Evolutionary conservation across 2,888 invertebrate genomes (phyloP), one percentile per base, ranked within the genome.

Genomic region (Calliphora vomitoria): DNA sequence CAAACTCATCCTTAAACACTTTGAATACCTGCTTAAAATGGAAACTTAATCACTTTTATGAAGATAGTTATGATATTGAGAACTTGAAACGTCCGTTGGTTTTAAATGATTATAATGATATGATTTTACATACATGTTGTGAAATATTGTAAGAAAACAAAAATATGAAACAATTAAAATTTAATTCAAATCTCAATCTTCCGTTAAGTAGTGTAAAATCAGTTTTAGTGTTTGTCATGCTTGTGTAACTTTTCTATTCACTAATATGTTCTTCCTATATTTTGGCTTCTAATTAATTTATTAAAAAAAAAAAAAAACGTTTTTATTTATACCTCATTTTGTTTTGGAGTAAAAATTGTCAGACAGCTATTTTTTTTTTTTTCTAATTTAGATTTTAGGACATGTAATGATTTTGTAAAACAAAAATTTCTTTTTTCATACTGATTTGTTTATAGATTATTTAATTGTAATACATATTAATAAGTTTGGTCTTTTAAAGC

Each of bases 111-210:
- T 86, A 86, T 88, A 84, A 89, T 83, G 80, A 90, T 85, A 68
- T 90, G 78, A 82, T 90, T 64, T 90, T 89, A 75, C 88, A 90
- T 79, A 89, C 89, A 75, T 91, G 90, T 88, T 91, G 90, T 86
- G 88, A 89, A 88, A 90, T 91, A 88, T 89, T 91, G 76, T 91
- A 90, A 89, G 80, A 74, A 72, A 58, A n/a, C n/a, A 85, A 62
- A 62, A 62, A 44, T 20, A 68, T 5, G 1, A 8, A 66, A 13
- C 10, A 80, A 79, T 25, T 72, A 62, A 76, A 55, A 44, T 58
- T 35, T 53, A 25, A 62, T 25, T 35, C 20, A 13, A 20, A 58
- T 35, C 35, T 38, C 11, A 41, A 64, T 35, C 58, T 80, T 47
- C 58, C 68, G n/a, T 20, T 62, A n/a, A 64, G 44, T n/a, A 25